Evolutionary conservation across 2,888 invertebrate species (phyloP).

Genomic region (Cordilura impudica): DNA sequence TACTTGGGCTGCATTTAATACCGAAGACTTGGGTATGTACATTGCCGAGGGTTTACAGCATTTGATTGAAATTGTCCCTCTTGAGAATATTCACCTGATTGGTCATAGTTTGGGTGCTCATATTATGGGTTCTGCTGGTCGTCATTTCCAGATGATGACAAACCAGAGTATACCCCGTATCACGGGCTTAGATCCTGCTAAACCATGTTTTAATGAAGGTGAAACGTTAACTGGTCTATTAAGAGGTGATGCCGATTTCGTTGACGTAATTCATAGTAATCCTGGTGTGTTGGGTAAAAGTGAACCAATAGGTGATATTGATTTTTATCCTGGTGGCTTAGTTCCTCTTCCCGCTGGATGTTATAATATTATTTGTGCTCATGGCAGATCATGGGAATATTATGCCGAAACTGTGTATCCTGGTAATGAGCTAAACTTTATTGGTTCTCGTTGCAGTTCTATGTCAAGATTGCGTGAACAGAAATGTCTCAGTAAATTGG

Average conservation of each 20-base stretch:
- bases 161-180: slow-evolving; percentile 69
- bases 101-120: too few species aligned
- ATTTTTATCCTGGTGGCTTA: too few species aligned
- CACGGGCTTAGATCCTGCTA: slow-evolving; percentile 75
- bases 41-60: slow-evolving; percentile 73
- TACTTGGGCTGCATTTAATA: slow-evolving; percentile 75
- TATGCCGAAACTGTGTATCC: slow-evolving; percentile 71
- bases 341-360: slow-evolving; percentile 68
- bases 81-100: too few species aligned
- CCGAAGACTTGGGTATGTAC: too few species aligned
- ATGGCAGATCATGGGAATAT: slow-evolving; percentile 68
- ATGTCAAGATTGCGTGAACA: slow-evolving; percentile 60
- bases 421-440: slow-evolving; percentile 69
- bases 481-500: too few species aligned
- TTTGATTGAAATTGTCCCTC: slow-evolving; percentile 66
- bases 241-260: too few species aligned
- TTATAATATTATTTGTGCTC: slow-evolving; percentile 66
- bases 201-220: slow-evolving; percentile 72
- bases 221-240: slow-evolving; percentile 66
- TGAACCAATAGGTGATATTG: slow-evolving; percentile 68
- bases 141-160: too few species aligned
- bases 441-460: slow-evolving; percentile 66
- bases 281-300: slow-evolving; percentile 68
- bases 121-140: too few species aligned
- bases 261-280: too few species aligned